Percentiles rank a stretch among this genome's conserved stretches.
These are phyloP conservation scores for Oenanthe oenanthe DNA, from an alignment of 2,113 vertebrate genomes.

Conservation along the genomic window DNA sequence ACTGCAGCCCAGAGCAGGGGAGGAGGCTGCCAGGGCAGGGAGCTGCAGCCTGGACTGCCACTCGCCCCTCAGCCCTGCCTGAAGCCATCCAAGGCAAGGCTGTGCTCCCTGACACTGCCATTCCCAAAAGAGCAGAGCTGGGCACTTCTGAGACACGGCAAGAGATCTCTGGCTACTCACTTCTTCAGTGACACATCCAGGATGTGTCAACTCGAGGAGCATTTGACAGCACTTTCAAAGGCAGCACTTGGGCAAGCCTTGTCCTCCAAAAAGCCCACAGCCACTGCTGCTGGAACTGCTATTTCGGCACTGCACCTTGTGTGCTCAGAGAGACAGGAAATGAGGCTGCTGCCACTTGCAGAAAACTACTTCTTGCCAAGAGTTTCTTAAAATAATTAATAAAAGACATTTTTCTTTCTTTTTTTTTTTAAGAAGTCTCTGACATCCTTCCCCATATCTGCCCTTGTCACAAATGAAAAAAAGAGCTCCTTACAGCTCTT, in stretches of 20 bases:
- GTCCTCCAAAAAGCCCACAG: not conserved
- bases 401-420: not conserved
- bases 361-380: not conserved
- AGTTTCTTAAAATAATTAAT: not conserved
- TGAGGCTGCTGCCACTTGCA: not conserved
- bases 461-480: not conserved
- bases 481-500: not conserved
- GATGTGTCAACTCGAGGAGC: not conserved
- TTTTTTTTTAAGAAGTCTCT: not conserved
- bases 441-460: not conserved
- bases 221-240: conserved; percentile 22
- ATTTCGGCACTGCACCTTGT: not conserved
- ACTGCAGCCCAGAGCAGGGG: not conserved
- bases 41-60: not conserved
- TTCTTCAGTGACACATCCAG: not conserved
- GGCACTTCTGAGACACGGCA: not conserved
- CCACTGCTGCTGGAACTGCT: not conserved
- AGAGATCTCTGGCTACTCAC: not conserved
- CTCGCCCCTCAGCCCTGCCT: not conserved
- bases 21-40: not conserved
- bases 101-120: not conserved
- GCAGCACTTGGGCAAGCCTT: not conserved
- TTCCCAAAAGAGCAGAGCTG: not conserved
- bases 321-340: not conserved
- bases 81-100: not conserved